Evolutionary conservation across 2,113 vertebrate species (phyloP), one percentile per base, ranked within the genome.

Genomic region (Sebastes fasciatus): DNA sequence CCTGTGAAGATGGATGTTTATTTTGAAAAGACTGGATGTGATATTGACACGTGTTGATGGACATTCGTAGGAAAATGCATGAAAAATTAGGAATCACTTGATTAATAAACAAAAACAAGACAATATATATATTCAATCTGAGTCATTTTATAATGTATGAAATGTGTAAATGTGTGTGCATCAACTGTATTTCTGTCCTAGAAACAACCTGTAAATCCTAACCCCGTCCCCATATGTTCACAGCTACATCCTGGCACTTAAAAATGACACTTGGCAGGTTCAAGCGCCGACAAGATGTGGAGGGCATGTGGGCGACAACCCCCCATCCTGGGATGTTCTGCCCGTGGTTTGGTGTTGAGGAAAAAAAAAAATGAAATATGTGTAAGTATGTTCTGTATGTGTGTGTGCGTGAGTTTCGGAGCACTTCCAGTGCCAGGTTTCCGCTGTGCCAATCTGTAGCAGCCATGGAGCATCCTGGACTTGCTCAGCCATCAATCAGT

Each of bases 391-490:
- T 64, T 55, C 42, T 67, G 42, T 76, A 1, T 45, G 68, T 57
- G 48, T 75, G 26, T 79, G 48, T 80, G 69, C 82, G 73, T 70
- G 81, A 52, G 68, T 82, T 71, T 69, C 10, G 0, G 42, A 74
- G 70, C 23, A 42, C 40, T 84, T 73, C 23, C 13, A 23, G 17
- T 84, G 92, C 93, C 92, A 93, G 89, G 71, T 89, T 91, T 89
- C 90, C 43, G 46, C 90, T 89, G 92, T 84, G 90, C 86, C 91
- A 91, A 92, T 93, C 91, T 94, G 91, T 93, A 89, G 80, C 89
- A 77, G 79, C 93, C 86, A 79, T 45, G 78, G 89, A 89, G 91
- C 86, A 89, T 88, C 90, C 83, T 82, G 90, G 84, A 88, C 83
- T 69, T 78, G 83, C 90, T 83, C 86, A 74, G 83, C 89, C 88